These are phyloP conservation scores for Diaprepes abbreviatus DNA, from an alignment of 2,888 invertebrate species.

Conservation along the genomic window DNA sequence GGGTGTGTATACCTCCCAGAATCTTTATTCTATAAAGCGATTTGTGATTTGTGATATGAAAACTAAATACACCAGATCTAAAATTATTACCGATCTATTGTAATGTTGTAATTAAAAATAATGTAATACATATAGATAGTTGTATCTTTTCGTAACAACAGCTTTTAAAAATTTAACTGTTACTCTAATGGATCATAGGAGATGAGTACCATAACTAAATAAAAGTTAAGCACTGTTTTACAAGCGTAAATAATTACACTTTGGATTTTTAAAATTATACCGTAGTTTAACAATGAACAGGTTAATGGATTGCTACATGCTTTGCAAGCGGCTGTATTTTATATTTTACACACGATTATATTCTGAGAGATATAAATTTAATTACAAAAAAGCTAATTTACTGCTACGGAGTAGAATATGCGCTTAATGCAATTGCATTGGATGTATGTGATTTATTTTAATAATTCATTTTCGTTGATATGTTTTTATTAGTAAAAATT, in stretches of 20 bases:
- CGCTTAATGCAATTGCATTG: not conserved
- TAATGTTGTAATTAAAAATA: not conserved
- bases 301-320: conserved; percentile 23
- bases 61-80: too few relatives aligned
- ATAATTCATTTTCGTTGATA: too few relatives aligned
- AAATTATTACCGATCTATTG: not conserved
- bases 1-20: too few relatives aligned
- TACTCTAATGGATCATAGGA: conserved; percentile 16
- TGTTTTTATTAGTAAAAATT: too few relatives aligned
- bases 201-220: conserved; percentile 26
- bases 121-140: not conserved
- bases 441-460: not conserved
- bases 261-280: conserved; percentile 27
- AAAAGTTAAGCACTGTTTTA: conserved; percentile 22
- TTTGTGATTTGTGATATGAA: too few relatives aligned
- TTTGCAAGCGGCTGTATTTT: conserved; percentile 24
- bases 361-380: not conserved
- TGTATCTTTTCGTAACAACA: not conserved
- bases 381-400: not conserved
- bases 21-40: too few relatives aligned
- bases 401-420: not conserved
- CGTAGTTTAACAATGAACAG: conserved; percentile 28
- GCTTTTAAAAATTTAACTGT: conserved; percentile 3
- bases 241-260: conserved; percentile 35
- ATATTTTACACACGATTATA: conserved; percentile 15